Evolutionary conservation across 92 coral and sea anemone genomes (phyloP), one percentile per base, ranked within the genome.

Genomic region (Palythoa grandiflora): DNA sequence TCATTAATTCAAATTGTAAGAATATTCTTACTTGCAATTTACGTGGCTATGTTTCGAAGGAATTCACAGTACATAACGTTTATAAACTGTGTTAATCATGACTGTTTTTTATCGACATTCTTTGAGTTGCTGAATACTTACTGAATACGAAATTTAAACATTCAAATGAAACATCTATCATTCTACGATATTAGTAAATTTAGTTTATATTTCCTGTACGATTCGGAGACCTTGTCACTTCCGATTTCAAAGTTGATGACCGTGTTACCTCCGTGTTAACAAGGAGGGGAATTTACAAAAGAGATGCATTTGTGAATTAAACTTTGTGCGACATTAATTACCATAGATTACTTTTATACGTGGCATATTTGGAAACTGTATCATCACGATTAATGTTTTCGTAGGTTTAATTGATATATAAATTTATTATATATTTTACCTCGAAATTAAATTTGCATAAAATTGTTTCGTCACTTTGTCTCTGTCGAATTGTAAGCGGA

Each of bases 221-320:
- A 21, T 13, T 47, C 59, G 40, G 44, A 53, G 40, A 53, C 81
- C 48, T 1, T 35, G 48, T 77, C 47, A 77, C 68, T 54, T 77
- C 83, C 83, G 83, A 77, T 77, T 28, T 20, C 44, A 52, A 19
- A 70, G 68, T 17, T 20, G 81, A 52, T 12, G 65, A 28, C 68
- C 5, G 7, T 44, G 6, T 44, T 2, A 3, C 28, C 28, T 20
- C 6, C 11, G 9, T 38, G 2, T 6, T 12, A 28, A 28, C 14
- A 5, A 77, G 16, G 44, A 36, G n/a, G 19, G 17, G 8, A 77
- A 15, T 53, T 77, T 70, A 35, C 16, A 12, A 73, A 77, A 28
- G 3, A 8, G 17, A 8, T 44, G 19, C 8, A 21, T 5, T 19
- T 8, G 16, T 50, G 19, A 20, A 9, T 36, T 53, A 28, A n/a